phyloP scores from a whole-genome alignment of 2,113 vertebrate species.

The Eolophus roseicapilla region DNA sequence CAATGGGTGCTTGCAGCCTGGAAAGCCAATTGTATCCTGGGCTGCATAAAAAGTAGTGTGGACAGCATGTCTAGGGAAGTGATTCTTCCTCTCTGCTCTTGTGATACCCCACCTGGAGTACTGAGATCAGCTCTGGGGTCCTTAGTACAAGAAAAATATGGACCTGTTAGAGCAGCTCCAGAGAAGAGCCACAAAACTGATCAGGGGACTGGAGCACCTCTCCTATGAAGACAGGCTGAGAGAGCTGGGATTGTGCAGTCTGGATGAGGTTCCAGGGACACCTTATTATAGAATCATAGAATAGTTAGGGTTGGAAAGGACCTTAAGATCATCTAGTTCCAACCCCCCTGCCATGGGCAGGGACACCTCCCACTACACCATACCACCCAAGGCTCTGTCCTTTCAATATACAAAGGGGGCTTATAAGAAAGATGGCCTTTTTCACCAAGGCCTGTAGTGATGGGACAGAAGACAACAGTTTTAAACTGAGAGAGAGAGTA shows the following conservation, averaged over 20 bases:
- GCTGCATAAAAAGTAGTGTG: neutral
- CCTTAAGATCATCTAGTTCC: too few species aligned
- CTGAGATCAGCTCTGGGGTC: neutral
- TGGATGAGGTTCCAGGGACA: neutral
- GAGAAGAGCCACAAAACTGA: too few species aligned
- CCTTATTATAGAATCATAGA: too few species aligned
- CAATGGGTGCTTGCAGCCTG: neutral
- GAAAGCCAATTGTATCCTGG: neutral
- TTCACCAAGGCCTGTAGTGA: neutral
- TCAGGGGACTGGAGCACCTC: neutral
- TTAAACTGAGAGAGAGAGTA: neutral
- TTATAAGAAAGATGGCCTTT: neutral
- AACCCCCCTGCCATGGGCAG: too few species aligned
- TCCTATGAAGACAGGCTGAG: neutral
- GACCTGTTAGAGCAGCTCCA: neutral
- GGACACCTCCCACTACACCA: too few species aligned
- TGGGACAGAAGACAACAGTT: neutral
- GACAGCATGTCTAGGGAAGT: neutral
- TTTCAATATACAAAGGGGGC: too few species aligned
- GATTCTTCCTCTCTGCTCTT: neutral
- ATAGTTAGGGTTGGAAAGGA: too few species aligned
- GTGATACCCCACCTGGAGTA: neutral
- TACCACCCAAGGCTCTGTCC: too few species aligned
- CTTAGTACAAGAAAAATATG: neutral
- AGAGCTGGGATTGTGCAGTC: neutral